Evolutionary conservation across 2,113 vertebrate genomes (phyloP), one percentile per base, ranked within the genome.

Genomic region (Thomomys bottae): DNA sequence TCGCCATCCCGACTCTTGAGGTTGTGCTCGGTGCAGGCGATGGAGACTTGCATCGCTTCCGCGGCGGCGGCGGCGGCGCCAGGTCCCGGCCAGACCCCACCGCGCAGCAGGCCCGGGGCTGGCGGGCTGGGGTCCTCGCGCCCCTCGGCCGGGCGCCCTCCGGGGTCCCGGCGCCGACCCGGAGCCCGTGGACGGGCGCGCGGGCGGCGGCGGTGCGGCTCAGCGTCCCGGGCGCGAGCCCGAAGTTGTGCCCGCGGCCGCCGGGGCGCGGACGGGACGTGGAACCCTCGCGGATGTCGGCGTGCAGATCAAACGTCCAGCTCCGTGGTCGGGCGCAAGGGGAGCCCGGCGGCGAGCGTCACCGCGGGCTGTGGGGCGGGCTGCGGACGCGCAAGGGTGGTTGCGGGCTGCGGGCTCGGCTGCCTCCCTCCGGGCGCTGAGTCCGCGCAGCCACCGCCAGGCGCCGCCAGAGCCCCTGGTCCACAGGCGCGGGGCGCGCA

Each of bases 1-100:
- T 99, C 99, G 77, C 99, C 99, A 97, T 99, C 99, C 45, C 99
- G 98, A 89, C 98, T 98, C 98, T 99, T 99, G 97, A 99, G 96
- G 97, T 99, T 99, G 97, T 99, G 99, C 96, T 99, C 99, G 0
- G 99, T 99, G 97, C 99, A 99, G 96, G 99, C 99, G 90, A 99
- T 99, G 96, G 99, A 99, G 98, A 99, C 99, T 98, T 99, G 99
- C 99, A 99, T 99, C 97, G 97, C 97, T 98, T 95, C 94, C 93
- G 77, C 77, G 67, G 49, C 49, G 94, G n/a, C n/a, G n/a, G n/a
- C n/a, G n/a, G 93, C 86, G 4, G 93, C 84, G 49, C 95, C 79
- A 95, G 15, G 96, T 93, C 94, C 97, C 96, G 87, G 92, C 93
- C 92, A 87, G 95, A 83, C 89, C 91, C 94, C 70, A 49, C 63